Evolutionary conservation across 92 coral and sea anemone genomes (phyloP), one percentile per base, ranked within the genome.

Genomic region (Phenganax marumi): DNA sequence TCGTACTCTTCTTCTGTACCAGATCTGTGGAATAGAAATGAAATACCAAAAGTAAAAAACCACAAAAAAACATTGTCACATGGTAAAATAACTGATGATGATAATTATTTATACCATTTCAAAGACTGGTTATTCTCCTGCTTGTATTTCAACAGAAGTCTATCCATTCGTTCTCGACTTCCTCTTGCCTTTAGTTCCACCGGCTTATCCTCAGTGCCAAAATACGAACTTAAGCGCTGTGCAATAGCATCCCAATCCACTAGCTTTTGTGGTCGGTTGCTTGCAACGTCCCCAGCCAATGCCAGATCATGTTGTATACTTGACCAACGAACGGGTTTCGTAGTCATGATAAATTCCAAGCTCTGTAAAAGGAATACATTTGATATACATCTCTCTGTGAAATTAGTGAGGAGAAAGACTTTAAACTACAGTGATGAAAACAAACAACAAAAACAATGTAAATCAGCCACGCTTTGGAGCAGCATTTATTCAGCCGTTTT

Each of bases 301-400:
- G 87, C 84, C 8, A 85, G 56, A 54, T 85, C 85, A 72, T 52
- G 85, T 26, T 52, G 21, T n/a, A 24, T 66, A 52, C 68, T 64
- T 63, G 88, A 64, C 85, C 88, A 85, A 12, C 85, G 85, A 65
- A 85, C 64, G 26, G 88, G 77, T 12, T 69, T 69, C 52, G 75
- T 69, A 22, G 68, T 62, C 68, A 62, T 62, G 68, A 21, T 62
- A 33, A 1, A 33, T 33, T 33, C 43, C 43, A 33, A 33, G 43
- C 43, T 33, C 43, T 33, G 43, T 33, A 33, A 33, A 33, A 33
- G 43, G 43, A 33, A 33, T 33, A 33, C 43, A 33, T 33, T 33
- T 33, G 43, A 33, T 33, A 33, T 33, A 1, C 1, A 33, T 1
- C 43, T 33, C 43, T 33, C 43, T 33, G 5, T 33, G 43, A 33